A percentile compares a stretch with the other conserved stretches of the same genome.
These are phyloP conservation scores for Spisula solida DNA, from an alignment of 2,888 invertebrate species.

Conservation along the genomic window DNA sequence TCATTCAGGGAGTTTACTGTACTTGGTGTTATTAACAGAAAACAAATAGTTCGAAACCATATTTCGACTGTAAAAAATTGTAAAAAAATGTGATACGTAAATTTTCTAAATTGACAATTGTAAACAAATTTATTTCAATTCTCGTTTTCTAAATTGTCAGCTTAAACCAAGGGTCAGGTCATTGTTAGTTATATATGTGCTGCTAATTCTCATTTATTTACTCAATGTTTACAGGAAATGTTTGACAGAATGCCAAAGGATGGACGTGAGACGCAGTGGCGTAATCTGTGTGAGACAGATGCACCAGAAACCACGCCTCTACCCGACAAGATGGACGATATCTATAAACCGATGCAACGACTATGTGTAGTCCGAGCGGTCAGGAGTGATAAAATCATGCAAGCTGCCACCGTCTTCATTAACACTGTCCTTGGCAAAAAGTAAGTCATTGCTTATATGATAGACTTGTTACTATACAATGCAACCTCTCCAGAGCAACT, in stretches of 20 bases:
- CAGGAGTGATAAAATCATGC: constrained; percentile 86
- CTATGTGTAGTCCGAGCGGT: constrained; percentile 86
- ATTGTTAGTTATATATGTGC: no score
- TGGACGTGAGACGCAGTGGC: constrained; percentile 87
- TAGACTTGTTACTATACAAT: neutral
- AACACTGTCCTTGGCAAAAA: constrained; percentile 85
- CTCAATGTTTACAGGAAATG: constrained; percentile 81
- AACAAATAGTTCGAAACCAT: no score
- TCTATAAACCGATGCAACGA: constrained; percentile 85
- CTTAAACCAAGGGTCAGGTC: no score
- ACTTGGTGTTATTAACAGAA: no score
- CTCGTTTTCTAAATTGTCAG: no score
- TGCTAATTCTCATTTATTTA: no score
- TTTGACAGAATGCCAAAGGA: constrained; percentile 87
- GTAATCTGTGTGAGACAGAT: constrained; percentile 87
- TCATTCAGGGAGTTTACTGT: no score
- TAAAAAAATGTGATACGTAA: no score
- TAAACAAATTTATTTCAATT: no score
- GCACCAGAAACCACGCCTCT: constrained; percentile 84
- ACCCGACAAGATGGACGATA: constrained; percentile 87
- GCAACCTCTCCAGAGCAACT: no score
- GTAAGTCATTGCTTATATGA: constrained; percentile 71
- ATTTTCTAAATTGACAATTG: no score
- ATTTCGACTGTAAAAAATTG: no score
- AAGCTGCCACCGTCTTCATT: constrained; percentile 84